Evolutionary conservation across 2,113 vertebrate genomes (phyloP), one percentile per base, ranked within the genome.

Genomic region (Tragelaphus buxtoni): DNA sequence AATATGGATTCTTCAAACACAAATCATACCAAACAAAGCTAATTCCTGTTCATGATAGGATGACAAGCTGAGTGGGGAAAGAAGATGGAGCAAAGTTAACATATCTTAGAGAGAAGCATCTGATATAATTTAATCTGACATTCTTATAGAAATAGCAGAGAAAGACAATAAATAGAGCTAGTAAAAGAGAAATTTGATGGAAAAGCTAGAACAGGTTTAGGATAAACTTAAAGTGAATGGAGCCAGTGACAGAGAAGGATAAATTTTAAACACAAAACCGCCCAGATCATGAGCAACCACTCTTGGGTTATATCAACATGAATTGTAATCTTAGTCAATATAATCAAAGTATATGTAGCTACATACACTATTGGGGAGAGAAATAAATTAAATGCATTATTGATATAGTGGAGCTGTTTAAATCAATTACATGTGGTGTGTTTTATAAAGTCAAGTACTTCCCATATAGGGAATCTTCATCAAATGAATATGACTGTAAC

Each of bases 11-110:
- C 93, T 89, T 97, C 77, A 91, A 97, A 96, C 53, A 96, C 89
- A 97, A 97, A 97, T 97, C 96, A 97, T 69, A 30, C 86, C 93
- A 96, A 97, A 98, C 4, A 2, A 96, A 97, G 89, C 86, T 95
- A 97, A 92, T 84, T 97, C 89, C 86, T 87, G 24, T 80, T 93
- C 76, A 69, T 61, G 63, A 92, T 77, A 96, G 82, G 35, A 95
- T 94, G 92, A 88, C 72, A 96, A 94, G 63, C n/a, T 88, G 47
- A 97, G 83, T 87, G 53, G 82, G 53, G 39, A 96, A 90, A 96
- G 77, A 93, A 9, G 47, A 97, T 88, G 74, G 82, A 88, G 28
- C 26, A 93, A 97, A 97, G 85, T 91, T 93, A 97, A 69, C 72
- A 51, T 72, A 83, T 81, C 63, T 94, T 96, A 76, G 35, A 89